Conservation (phyloP, 2,888 invertebrate genomes). For the Synanthedon myopaeformis region DNA sequence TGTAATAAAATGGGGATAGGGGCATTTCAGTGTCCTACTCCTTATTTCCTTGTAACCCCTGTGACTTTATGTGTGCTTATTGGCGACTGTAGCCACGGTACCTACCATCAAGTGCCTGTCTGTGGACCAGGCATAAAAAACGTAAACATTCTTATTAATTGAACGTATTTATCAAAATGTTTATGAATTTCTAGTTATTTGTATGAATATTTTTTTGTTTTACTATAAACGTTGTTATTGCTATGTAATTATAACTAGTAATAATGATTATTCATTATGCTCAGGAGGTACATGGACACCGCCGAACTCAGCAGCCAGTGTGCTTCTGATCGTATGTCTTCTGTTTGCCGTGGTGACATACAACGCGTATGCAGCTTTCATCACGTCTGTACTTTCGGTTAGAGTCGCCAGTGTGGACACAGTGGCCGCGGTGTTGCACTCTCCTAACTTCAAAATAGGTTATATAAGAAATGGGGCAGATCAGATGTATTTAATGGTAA, state of each 20-base stretch:
- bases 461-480: conserved; percentile 71
- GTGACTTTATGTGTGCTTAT: too few relatives aligned
- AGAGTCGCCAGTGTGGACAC: conserved; percentile 69
- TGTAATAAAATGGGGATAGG: too few relatives aligned
- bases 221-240: too few relatives aligned
- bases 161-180: too few relatives aligned
- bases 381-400: conserved; percentile 75
- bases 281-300: conserved; percentile 73
- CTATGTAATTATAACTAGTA: not conserved
- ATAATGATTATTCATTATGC: conserved; percentile 1
- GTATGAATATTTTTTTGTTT: not conserved
- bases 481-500: conserved; percentile 73
- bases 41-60: too few relatives aligned
- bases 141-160: too few relatives aligned
- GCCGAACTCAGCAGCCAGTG: conserved; percentile 65
- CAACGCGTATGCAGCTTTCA: conserved; percentile 76
- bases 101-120: too few relatives aligned
- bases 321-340: conserved; percentile 68
- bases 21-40: too few relatives aligned
- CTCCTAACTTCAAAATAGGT: conserved; percentile 71
- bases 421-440: conserved; percentile 67
- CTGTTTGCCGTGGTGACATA: conserved; percentile 73
- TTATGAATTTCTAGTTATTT: too few relatives aligned
- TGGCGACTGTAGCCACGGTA: too few relatives aligned
- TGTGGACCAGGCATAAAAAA: too few relatives aligned